Evolutionary conservation across 2,113 vertebrate genomes (phyloP), one percentile per base, ranked within the genome.

Genomic region (Eulemur rufifrons): DNA sequence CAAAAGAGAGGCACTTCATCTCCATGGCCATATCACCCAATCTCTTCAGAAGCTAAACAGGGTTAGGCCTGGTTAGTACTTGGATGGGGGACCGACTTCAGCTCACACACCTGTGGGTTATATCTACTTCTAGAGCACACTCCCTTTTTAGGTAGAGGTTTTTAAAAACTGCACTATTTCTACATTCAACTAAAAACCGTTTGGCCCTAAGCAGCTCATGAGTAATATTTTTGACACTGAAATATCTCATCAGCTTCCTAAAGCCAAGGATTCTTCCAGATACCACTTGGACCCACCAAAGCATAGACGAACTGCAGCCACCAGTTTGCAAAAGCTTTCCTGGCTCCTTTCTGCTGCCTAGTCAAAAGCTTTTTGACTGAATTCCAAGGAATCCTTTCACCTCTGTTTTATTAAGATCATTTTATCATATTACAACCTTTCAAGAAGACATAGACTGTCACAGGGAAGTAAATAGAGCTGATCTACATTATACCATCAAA

Each of bases 401-500:
- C 91, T 95, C 39, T 13, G 5, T 95, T 96, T 97, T 97, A 96
- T 97, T 97, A 95, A 96, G 98, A 97, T 97, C 84, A 56, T 96
- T 94, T 97, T 68, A 93, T 97, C 95, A 77, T 95, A 92, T 97
- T 97, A 47, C 92, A 95, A 92, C 94, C 88, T 97, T 98, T 95
- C 97, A 93, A 97, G 93, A 87, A 91, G 95, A 94, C 45, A 47
- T 10, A 71, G 45, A 32, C 93, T 91, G 66, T 81, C 97, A 97
- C 76, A 91, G 84, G 97, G 96, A 97, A 96, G 98, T 97, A 98
- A 98, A 98, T 95, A 98, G 96, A 97, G 77, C 85, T 83, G 97
- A 98, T 95, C 97, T 98, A 97, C 97, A 98, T 97, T 95, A 95
- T 97, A 98, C 94, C 97, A 96, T 98, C 93, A 86, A 98, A 98